Conservation (phyloP, 2,888 invertebrate genomes). For the Girardia tigrina region DNA sequence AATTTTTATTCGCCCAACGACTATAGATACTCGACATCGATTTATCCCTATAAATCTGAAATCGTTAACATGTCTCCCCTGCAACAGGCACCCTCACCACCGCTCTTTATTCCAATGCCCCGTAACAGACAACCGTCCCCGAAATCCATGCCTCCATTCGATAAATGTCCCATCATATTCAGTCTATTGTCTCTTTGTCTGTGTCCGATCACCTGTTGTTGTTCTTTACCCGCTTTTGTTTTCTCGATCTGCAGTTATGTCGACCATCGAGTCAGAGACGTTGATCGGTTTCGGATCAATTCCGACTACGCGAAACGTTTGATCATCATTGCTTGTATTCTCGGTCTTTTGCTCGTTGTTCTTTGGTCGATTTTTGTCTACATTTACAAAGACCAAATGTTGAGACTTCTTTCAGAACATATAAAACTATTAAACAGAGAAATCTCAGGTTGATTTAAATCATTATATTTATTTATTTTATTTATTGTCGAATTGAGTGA, state of each 20-base stretch:
- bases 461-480: background rate
- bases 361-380: constrained; percentile 8
- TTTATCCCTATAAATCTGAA: background rate
- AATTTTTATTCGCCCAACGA: background rate
- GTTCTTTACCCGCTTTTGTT: constrained; percentile 29
- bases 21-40: background rate
- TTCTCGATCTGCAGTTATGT: constrained; percentile 29
- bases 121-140: background rate
- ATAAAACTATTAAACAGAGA: constrained; percentile 3
- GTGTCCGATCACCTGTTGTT: constrained; percentile 26
- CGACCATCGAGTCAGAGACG: constrained; percentile 28
- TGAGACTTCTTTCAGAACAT: constrained; percentile 9
- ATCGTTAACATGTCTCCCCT: background rate
- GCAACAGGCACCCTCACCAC: background rate
- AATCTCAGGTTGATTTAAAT: background rate
- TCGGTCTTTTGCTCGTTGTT: constrained; percentile 15
- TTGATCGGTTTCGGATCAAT: constrained; percentile 28
- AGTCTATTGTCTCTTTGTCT: constrained; percentile 21
- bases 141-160: constrained; percentile 29
- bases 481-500: no score
- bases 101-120: background rate
- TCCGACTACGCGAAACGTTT: constrained; percentile 27
- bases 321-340: constrained; percentile 25
- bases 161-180: constrained; percentile 28
- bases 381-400: constrained; percentile 12